Percentiles rank a stretch among this genome's conserved stretches.
These are phyloP conservation scores for Ichneumoninae sp. DNA, from an alignment of 2,888 invertebrate species.

Conservation along the genomic window DNA sequence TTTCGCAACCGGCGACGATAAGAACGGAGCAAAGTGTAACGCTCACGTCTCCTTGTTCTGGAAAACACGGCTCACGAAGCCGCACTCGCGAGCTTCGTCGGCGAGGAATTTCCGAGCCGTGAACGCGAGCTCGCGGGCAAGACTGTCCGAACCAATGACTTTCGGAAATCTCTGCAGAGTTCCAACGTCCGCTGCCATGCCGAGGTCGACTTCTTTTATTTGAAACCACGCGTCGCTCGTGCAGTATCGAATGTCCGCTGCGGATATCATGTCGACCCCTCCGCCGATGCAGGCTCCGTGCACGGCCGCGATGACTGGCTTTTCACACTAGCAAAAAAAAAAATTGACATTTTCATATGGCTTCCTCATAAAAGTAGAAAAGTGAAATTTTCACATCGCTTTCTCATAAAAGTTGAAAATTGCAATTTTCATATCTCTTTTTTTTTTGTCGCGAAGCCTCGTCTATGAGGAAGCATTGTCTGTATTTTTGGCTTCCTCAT, in stretches of 20 bases:
- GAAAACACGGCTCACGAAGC: conserved; percentile 93
- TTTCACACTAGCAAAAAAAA: conserved; percentile 88
- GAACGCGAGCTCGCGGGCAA: conserved; percentile 94
- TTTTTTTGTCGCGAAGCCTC: too few relatives aligned
- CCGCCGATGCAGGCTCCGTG: conserved; percentile 97
- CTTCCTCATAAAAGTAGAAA: too few relatives aligned
- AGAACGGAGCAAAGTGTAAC: not conserved
- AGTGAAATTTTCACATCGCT: too few relatives aligned
- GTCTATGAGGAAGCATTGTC: too few relatives aligned
- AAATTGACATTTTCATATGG: too few relatives aligned
- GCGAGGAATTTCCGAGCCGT: conserved; percentile 93
- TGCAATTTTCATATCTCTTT: too few relatives aligned
- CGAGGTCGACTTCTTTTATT: conserved; percentile 94
- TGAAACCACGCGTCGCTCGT: conserved; percentile 96
- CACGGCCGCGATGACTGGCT: conserved; percentile 95
- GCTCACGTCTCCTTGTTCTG: conserved; percentile 88
- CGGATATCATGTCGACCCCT: conserved; percentile 94
- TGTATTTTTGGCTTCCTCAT: too few relatives aligned
- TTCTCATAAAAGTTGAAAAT: too few relatives aligned
- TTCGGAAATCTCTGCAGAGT: conserved; percentile 96
- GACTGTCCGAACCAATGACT: conserved; percentile 94
- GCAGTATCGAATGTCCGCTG: conserved; percentile 96
- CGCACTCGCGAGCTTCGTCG: conserved; percentile 92
- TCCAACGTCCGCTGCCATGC: conserved; percentile 98
- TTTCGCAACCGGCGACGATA: not conserved